Conservation (phyloP, 2,888 invertebrate species). For the Abscondita cerata region DNA sequence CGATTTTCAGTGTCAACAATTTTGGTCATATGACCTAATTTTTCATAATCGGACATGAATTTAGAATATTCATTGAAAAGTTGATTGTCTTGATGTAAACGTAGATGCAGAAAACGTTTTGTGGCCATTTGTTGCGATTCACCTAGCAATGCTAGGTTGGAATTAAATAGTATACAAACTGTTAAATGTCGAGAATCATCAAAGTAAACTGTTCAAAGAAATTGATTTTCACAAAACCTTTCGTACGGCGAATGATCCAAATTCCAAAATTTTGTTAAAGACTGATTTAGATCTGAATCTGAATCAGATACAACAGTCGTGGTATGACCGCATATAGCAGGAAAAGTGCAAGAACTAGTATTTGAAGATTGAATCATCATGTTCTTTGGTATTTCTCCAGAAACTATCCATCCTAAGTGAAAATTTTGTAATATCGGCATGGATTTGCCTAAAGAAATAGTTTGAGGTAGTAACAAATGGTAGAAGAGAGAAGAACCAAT, state of each 20-base stretch:
- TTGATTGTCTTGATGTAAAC: background rate
- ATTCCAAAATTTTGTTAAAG: too few relatives aligned
- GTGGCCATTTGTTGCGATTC: background rate
- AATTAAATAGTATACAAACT: too few relatives aligned
- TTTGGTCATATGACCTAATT: background rate
- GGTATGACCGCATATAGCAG: background rate
- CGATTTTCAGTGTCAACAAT: background rate
- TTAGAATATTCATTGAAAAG: background rate
- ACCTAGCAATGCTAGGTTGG: too few relatives aligned
- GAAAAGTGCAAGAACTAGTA: background rate
- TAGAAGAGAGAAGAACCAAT: background rate
- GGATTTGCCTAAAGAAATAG: background rate
- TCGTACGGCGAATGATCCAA: too few relatives aligned
- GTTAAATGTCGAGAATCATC: background rate
- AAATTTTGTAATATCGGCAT: background rate
- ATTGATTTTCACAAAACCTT: background rate
- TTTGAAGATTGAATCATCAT: background rate
- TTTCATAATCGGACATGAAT: background rate
- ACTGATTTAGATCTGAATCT: too few relatives aligned
- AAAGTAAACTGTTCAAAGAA: background rate
- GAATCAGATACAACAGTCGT: too few relatives aligned
- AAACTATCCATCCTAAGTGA: background rate
- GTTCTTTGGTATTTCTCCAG: too few relatives aligned
- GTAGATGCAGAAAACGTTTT: background rate
- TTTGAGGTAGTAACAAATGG: background rate